Percentiles rank a stretch among this genome's conserved stretches.
These are phyloP conservation scores for Bradypodion ventrale DNA, from an alignment of 2,797 vertebrate genomes.

Conservation along the genomic window DNA sequence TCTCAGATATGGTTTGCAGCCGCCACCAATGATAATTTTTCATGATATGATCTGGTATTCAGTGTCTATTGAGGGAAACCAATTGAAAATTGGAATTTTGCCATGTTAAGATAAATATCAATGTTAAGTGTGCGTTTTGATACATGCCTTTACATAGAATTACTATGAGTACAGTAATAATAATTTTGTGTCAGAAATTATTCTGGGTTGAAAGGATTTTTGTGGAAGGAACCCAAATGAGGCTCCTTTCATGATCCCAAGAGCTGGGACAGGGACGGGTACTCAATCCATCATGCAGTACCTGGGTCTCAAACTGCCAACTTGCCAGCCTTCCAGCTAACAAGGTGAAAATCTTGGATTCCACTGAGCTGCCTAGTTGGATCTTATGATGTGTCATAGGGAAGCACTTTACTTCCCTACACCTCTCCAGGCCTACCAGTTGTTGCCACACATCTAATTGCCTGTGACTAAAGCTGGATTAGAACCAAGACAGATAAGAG, in stretches of 20 bases:
- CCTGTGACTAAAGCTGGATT: background rate
- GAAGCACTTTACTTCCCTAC: no score
- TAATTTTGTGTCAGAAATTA: no score
- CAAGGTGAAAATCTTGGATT: no score
- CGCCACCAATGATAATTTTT: background rate
- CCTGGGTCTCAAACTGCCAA: no score
- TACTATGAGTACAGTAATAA: no score
- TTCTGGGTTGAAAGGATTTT: no score
- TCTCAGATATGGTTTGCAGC: no score
- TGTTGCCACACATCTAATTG: background rate
- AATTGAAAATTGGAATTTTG: background rate
- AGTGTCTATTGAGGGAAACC: background rate
- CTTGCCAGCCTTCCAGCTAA: no score
- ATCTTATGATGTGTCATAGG: background rate
- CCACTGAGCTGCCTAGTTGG: background rate
- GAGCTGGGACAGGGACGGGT: no score
- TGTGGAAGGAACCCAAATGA: no score
- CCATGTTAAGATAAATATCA: background rate
- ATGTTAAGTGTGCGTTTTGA: background rate
- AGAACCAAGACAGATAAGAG: constrained; percentile 32
- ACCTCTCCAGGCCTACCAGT: background rate
- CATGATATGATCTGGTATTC: background rate
- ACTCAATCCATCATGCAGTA: no score
- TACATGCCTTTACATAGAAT: background rate
- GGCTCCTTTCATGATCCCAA: no score